Evolutionary conservation across 2,888 invertebrate species (phyloP).

Genomic region (Lottia gigantea): DNA sequence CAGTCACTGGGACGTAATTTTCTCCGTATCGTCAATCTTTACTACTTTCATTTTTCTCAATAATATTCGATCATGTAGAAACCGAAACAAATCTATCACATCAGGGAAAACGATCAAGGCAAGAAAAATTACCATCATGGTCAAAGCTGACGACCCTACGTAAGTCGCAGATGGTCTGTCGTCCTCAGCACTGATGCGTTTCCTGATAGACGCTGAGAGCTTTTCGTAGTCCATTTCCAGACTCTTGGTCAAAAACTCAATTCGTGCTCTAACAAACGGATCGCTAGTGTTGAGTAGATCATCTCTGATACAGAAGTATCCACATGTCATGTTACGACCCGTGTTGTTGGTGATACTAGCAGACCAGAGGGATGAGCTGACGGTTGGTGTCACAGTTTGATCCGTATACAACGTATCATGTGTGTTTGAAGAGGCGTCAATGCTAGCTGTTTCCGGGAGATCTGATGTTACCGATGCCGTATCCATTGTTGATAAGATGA

Average conservation of each 20-base stretch:
- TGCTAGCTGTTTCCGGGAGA: no score
- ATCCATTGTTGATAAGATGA: no score
- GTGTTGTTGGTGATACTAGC: no score
- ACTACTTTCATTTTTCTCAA: not conserved
- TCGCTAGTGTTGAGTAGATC: not conserved
- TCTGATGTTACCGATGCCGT: no score
- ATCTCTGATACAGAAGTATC: not conserved
- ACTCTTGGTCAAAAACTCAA: not conserved
- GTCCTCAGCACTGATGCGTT: not conserved
- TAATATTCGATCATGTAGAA: not conserved
- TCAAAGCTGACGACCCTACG: not conserved
- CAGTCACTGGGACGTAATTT: no score
- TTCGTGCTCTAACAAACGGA: not conserved
- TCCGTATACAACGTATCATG: no score
- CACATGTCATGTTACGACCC: not conserved
- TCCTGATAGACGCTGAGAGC: not conserved
- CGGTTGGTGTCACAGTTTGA: no score
- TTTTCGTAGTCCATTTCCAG: not conserved
- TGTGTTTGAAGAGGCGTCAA: no score
- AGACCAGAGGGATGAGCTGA: no score
- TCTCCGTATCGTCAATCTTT: no score
- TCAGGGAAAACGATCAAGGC: not conserved
- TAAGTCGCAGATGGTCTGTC: not conserved
- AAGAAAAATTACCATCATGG: not conserved
- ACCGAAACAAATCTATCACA: not conserved